phyloP scores from a whole-genome alignment of 2,113 vertebrate species.

The Rissa tridactyla region DNA sequence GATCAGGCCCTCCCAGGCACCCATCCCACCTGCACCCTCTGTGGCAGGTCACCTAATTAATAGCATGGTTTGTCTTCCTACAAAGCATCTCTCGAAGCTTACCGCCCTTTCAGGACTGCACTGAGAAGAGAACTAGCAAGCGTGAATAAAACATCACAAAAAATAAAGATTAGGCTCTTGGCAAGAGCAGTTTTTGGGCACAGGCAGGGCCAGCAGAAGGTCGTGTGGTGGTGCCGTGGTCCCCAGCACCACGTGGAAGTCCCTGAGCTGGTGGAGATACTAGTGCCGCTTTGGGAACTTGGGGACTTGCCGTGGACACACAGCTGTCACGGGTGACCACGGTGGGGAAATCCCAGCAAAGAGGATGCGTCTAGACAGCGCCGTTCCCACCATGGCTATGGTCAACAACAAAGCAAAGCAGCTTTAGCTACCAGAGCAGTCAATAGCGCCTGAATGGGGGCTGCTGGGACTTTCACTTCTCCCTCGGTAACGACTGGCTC shows the following conservation, averaged over 20 bases:
- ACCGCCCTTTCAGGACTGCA: not conserved
- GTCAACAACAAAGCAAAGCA: not conserved
- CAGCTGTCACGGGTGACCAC: accelerated
- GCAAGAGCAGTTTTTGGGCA: not conserved
- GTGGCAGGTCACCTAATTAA: not conserved
- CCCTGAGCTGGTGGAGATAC: not conserved
- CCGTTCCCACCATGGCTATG: not conserved
- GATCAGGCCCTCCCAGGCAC: not conserved
- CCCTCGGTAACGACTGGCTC: not conserved
- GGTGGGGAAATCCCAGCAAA: not conserved
- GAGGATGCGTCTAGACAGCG: not conserved
- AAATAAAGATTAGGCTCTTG: not conserved
- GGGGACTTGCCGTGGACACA: not conserved
- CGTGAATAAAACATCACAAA: not conserved
- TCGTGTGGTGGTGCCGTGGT: accelerated
- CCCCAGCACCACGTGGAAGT: not conserved
- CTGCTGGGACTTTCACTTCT: constrained; percentile 4
- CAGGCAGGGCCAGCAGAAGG: not conserved
- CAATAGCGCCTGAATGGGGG: not conserved
- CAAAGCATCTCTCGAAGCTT: not conserved
- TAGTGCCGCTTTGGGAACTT: not conserved
- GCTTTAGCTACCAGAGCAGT: not conserved
- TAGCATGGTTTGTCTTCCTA: accelerated
- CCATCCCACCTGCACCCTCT: not conserved
- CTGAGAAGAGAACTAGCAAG: not conserved